Evolutionary conservation across 2,888 invertebrate species (phyloP).

Genomic region (Drosophila anceps): DNA sequence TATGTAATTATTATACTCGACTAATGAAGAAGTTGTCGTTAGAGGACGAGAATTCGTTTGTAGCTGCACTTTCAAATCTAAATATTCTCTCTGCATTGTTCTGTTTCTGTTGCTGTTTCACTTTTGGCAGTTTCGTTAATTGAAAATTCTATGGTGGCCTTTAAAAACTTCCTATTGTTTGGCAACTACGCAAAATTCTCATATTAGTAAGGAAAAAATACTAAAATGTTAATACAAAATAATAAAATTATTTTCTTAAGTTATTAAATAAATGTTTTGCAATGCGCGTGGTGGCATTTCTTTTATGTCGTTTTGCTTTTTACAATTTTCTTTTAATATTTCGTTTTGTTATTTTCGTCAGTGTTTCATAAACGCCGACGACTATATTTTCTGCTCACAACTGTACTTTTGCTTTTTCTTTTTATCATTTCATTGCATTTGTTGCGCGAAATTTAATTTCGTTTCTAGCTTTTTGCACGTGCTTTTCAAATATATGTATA

Average conservation of each 20-base stretch:
- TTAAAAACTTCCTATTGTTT: conserved; percentile 26
- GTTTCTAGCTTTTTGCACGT: conserved; percentile 80
- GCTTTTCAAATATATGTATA: conserved; percentile 74
- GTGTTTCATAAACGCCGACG: conserved; percentile 56
- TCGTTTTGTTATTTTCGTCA: conserved; percentile 26
- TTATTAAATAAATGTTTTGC: conserved; percentile 50
- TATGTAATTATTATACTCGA: conserved; percentile 72
- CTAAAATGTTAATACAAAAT: conserved; percentile 70
- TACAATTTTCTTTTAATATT: conserved; percentile 44
- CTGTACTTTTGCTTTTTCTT: conserved; percentile 68
- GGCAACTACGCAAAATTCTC: conserved; percentile 78
- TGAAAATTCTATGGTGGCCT: conserved; percentile 21
- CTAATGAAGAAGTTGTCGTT: conserved; percentile 85
- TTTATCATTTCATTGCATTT: conserved; percentile 46
- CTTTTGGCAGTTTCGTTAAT: conserved; percentile 73
- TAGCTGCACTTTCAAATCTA: conserved; percentile 51
- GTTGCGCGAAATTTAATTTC: conserved; percentile 62
- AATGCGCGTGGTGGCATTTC: conserved; percentile 37
- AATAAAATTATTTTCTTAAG: conserved; percentile 77
- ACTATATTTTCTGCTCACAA: conserved; percentile 68
- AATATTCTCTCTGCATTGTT: conserved; percentile 24
- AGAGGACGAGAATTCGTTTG: conserved; percentile 82
- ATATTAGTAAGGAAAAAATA: conserved; percentile 72
- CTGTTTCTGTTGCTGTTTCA: conserved; percentile 20
- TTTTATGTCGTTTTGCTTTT: conserved; percentile 45